Evolutionary conservation across 2,888 invertebrate genomes (phyloP).

Genomic region (Sarcophaga carnaria): DNA sequence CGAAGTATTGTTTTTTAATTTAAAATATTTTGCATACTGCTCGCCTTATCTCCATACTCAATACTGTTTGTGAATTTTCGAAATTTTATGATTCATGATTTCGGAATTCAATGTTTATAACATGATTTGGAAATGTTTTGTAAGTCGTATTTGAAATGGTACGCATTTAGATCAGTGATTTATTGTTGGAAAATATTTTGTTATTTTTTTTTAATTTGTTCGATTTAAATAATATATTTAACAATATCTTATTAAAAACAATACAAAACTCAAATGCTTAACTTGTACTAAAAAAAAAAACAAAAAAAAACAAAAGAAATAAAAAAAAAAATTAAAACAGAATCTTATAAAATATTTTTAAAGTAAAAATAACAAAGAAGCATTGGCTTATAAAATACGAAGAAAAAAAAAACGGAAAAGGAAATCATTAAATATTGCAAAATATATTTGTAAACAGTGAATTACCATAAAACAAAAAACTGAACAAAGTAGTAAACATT

Average conservation of each 20-base stretch:
- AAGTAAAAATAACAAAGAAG: constrained; percentile 31
- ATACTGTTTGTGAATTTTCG: constrained; percentile 4
- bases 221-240: constrained; percentile 15
- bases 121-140: constrained; percentile 44
- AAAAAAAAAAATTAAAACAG: constrained; percentile 24
- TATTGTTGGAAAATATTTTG: background rate
- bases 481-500: constrained; percentile 39
- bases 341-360: constrained; percentile 15
- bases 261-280: constrained; percentile 15
- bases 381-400: constrained; percentile 42
- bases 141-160: constrained; percentile 22
- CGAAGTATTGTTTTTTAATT: no score
- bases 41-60: constrained; percentile 3
- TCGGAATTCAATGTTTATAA: background rate
- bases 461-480: constrained; percentile 22
- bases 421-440: background rate
- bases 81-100: constrained; percentile 32
- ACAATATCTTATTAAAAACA: background rate
- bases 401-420: constrained; percentile 9
- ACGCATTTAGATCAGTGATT: background rate
- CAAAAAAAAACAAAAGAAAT: constrained; percentile 31
- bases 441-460: constrained; percentile 48
- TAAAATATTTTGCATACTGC: no score
- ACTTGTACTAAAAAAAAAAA: background rate
- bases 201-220: background rate